phyloP scores from a whole-genome alignment of 1,140 invertebrate genomes.

The Aradophagus sp. region DNA sequence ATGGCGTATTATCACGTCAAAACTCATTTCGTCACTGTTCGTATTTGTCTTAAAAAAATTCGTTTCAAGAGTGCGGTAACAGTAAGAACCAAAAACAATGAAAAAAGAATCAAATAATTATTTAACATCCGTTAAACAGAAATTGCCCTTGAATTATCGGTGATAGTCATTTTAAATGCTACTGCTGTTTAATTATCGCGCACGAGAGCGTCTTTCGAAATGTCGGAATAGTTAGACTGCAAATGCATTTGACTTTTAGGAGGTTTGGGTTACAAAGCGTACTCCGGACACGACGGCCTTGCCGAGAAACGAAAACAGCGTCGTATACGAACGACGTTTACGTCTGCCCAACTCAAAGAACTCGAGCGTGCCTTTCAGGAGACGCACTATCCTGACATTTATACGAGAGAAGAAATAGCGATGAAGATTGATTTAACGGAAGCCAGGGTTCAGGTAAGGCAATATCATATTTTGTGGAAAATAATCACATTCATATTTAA shows the following conservation, averaged over 20 bases:
- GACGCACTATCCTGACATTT: conserved; percentile 99
- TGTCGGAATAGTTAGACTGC: too few species aligned
- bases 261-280: conserved; percentile 90
- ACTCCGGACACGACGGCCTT: conserved; percentile 87
- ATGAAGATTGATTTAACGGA: conserved; percentile 99
- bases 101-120: too few species aligned
- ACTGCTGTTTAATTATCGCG: too few species aligned
- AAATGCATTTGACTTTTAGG: conserved; percentile 74
- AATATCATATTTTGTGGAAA: conserved; percentile 36
- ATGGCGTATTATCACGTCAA: too few species aligned
- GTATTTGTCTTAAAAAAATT: too few species aligned
- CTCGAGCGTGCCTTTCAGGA: conserved; percentile 97
- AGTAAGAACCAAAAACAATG: too few species aligned
- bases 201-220: too few species aligned
- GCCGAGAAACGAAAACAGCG: conserved; percentile 94
- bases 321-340: conserved; percentile 96
- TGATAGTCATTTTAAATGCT: too few species aligned
- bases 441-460: conserved; percentile 95
- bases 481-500: conserved; percentile 34
- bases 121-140: too few species aligned
- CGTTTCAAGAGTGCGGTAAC: too few species aligned
- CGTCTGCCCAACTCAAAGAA: conserved; percentile 96
- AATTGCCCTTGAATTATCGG: too few species aligned
- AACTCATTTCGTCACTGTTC: too few species aligned
- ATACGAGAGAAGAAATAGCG: conserved; percentile 98